These are phyloP conservation scores for Tachuris rubrigastra DNA, from an alignment of 2,113 vertebrate species.

Conservation along the genomic window DNA sequence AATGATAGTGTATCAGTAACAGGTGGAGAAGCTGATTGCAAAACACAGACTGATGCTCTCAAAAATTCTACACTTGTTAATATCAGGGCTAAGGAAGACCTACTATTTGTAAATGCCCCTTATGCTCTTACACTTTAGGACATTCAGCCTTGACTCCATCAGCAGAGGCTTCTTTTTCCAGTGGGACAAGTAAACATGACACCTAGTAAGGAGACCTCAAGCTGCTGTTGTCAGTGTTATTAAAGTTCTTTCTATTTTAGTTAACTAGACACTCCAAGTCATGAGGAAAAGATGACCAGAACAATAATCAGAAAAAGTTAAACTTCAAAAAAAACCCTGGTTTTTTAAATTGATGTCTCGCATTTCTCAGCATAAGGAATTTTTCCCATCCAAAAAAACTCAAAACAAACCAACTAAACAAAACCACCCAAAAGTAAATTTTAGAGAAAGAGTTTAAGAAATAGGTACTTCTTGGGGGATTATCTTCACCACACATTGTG, in stretches of 20 bases:
- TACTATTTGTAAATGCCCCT: neutral
- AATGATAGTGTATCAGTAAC: neutral
- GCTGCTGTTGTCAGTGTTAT: neutral
- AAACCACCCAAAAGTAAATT: neutral
- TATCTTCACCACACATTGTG: neutral
- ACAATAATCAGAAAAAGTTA: neutral
- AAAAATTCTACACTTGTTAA: neutral
- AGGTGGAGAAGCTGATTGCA: neutral
- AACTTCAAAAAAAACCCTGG: accelerated
- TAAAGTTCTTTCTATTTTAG: neutral
- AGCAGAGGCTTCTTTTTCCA: neutral
- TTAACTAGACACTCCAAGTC: neutral
- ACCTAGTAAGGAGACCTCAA: neutral
- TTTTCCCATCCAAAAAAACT: neutral
- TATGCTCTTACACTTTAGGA: neutral
- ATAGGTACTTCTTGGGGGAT: neutral
- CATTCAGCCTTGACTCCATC: neutral
- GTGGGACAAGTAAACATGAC: neutral
- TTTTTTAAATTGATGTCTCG: neutral
- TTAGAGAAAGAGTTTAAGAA: neutral
- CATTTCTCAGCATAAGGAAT: neutral
- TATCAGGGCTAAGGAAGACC: neutral
- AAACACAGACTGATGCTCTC: neutral
- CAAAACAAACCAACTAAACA: neutral
- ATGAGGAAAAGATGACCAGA: neutral